Evolutionary conservation across 2,113 vertebrate genomes (phyloP).

Genomic region (Calypte anna): DNA sequence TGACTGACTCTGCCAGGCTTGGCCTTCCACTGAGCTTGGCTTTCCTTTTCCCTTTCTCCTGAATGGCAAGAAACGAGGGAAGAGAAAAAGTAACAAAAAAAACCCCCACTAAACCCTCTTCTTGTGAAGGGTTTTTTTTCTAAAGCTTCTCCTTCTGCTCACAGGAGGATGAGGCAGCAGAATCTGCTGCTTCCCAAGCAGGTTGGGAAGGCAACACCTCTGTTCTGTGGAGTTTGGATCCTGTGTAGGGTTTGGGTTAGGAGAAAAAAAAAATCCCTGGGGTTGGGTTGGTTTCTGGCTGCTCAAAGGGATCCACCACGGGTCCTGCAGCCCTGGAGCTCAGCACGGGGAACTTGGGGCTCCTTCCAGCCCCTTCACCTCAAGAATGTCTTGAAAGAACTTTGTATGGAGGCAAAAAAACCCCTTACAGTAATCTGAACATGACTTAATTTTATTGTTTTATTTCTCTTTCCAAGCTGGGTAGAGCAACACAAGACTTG

Average conservation of each 20-base stretch:
- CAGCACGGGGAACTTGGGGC: background rate
- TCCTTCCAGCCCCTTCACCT: background rate
- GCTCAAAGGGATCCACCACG: fast-evolving
- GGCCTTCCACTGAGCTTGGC: background rate
- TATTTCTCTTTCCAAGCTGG: background rate
- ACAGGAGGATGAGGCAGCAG: slow-evolving; percentile 28
- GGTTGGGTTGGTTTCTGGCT: background rate
- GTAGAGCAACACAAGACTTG: background rate
- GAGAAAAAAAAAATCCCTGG: background rate
- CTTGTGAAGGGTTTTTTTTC: slow-evolving; percentile 73
- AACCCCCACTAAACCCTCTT: background rate
- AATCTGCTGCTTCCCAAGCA: background rate
- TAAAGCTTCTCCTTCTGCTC: slow-evolving; percentile 66
- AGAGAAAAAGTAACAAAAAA: background rate
- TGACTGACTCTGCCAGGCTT: slow-evolving; percentile 72
- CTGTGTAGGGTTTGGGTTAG: too few species aligned
- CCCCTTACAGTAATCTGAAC: too few species aligned
- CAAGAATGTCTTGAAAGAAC: background rate
- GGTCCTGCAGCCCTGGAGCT: background rate
- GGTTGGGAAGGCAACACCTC: background rate
- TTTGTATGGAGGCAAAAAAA: background rate
- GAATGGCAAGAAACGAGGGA: slow-evolving; percentile 69
- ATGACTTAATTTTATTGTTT: background rate
- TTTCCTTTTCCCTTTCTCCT: background rate
- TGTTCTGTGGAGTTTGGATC: too few species aligned